phyloP scores from a whole-genome alignment of 2,113 vertebrate genomes.

The Upupa epops region DNA sequence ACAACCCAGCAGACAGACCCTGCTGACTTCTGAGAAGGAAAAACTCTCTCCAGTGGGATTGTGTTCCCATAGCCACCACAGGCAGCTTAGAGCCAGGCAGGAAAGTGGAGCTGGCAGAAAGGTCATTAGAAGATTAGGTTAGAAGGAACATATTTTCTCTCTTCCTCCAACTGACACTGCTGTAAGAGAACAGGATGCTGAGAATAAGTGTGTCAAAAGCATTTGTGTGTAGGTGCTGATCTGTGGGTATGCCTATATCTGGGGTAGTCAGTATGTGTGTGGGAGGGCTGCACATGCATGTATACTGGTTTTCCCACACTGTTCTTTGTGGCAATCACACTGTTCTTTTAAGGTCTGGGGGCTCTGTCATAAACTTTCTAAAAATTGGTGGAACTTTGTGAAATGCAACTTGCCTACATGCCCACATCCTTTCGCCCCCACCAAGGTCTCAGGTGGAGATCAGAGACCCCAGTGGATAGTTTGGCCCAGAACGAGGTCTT shows the following conservation, averaged over 20 bases:
- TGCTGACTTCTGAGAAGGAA: not conserved
- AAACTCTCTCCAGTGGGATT: not conserved
- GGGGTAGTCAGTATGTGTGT: constrained; percentile 57
- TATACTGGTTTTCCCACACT: constrained; percentile 64
- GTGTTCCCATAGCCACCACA: not conserved
- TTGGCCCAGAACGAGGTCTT: not conserved
- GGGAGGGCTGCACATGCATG: constrained; percentile 66
- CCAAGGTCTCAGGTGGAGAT: not conserved
- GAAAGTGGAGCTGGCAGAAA: not conserved
- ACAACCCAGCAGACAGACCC: not conserved
- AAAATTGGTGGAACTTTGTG: not conserved
- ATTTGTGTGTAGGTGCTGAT: constrained; percentile 71
- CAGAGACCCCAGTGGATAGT: not conserved
- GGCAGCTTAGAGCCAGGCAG: constrained; percentile 9
- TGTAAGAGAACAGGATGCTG: constrained; percentile 57
- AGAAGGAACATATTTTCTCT: constrained; percentile 44
- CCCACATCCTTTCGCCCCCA: not conserved
- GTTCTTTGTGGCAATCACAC: constrained; percentile 64
- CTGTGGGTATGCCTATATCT: constrained; percentile 70
- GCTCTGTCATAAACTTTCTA: constrained; percentile 38
- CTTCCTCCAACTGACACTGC: constrained; percentile 41
- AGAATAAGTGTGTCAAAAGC: constrained; percentile 68
- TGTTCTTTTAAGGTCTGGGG: constrained; percentile 59
- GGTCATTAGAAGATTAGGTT: constrained; percentile 55
- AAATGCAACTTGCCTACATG: not conserved